A percentile compares a stretch with the other conserved stretches of the same genome.
phyloP scores from a whole-genome alignment of 2,888 invertebrate genomes.

The Dasysyrphus albostriatus region DNA sequence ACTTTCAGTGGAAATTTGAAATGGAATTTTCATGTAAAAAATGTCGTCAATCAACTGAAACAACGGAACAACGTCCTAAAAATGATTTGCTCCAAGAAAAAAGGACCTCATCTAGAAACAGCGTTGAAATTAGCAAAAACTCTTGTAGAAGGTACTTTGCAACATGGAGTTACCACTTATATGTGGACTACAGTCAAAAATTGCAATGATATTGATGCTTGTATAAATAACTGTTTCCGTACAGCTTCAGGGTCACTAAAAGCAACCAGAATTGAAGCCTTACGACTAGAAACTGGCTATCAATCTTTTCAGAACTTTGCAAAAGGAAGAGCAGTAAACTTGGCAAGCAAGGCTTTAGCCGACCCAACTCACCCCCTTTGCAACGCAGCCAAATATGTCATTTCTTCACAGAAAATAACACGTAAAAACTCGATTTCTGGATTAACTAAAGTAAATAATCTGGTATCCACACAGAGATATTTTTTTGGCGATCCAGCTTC shows the following conservation, averaged over 20 bases:
- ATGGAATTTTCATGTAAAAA: neutral
- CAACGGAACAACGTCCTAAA: neutral
- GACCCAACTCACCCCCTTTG: too few species aligned
- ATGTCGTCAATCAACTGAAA: neutral
- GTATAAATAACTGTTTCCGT: constrained; percentile 28
- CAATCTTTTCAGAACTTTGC: neutral
- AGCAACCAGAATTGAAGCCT: neutral
- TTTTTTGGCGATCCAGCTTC: too few species aligned
- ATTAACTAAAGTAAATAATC: too few species aligned
- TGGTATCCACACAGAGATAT: too few species aligned
- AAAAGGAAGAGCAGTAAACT: neutral
- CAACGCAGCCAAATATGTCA: too few species aligned
- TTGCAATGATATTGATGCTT: neutral
- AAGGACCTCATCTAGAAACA: neutral
- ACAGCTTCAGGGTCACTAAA: neutral
- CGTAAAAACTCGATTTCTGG: too few species aligned
- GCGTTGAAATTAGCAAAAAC: neutral
- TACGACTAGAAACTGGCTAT: neutral
- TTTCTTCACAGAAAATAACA: too few species aligned
- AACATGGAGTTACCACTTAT: constrained; percentile 4
- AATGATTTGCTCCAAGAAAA: neutral
- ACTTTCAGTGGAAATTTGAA: neutral
- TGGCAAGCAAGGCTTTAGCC: too few species aligned
- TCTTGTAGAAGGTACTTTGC: neutral
- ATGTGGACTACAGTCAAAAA: constrained; percentile 34